These are phyloP conservation scores for Chirona hameri DNA, from an alignment of 2,888 invertebrate species.

Conservation along the genomic window DNA sequence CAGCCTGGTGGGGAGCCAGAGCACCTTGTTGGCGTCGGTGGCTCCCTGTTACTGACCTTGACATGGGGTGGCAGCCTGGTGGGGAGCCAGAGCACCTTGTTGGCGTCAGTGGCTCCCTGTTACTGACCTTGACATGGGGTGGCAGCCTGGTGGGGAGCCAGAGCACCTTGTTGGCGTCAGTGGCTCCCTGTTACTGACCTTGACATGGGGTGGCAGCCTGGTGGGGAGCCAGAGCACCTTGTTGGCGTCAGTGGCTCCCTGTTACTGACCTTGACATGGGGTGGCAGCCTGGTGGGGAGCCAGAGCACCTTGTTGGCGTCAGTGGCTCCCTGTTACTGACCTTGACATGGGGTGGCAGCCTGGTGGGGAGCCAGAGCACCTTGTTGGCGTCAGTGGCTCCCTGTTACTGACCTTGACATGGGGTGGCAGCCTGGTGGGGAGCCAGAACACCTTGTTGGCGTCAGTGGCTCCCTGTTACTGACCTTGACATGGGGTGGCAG, in stretches of 20 bases:
- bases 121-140: not conserved
- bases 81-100: too few species aligned
- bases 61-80: not conserved
- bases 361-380: not conserved
- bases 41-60: too few species aligned
- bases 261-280: too few species aligned
- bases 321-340: too few species aligned
- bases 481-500: not conserved
- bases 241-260: too few species aligned
- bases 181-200: too few species aligned
- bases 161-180: too few species aligned
- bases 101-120: too few species aligned
- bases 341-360: not conserved
- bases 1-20: not conserved
- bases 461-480: too few species aligned
- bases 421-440: slow-evolving; percentile 5
- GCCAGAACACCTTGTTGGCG: not conserved
- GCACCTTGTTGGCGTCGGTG: too few species aligned
- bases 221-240: not conserved
- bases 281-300: not conserved
- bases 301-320: too few species aligned
- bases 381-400: too few species aligned
- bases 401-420: not conserved
- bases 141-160: slow-evolving; percentile 1
- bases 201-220: not conserved